Percentiles rank a stretch among this genome's conserved stretches.
phyloP scores from a whole-genome alignment of 2,888 invertebrate genomes.

The Cremastobaeus sp. region DNA sequence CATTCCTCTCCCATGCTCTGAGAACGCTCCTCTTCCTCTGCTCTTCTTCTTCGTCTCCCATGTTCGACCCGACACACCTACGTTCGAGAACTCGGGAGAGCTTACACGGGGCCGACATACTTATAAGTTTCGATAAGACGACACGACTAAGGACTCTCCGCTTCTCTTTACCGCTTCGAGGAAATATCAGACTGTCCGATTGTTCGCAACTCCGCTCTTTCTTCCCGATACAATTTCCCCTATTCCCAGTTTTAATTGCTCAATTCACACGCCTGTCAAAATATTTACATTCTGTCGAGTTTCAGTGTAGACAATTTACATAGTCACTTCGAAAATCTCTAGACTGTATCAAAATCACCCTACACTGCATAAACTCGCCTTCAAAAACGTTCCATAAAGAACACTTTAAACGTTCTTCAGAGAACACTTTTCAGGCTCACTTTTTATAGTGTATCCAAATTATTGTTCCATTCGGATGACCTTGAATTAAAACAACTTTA shows the following conservation, averaged over 20 bases:
- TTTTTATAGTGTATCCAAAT: no score
- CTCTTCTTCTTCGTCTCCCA: constrained; percentile 55
- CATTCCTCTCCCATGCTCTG: constrained; percentile 77
- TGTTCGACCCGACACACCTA: constrained; percentile 57
- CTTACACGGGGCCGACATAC: constrained; percentile 52
- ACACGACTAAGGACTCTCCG: constrained; percentile 53
- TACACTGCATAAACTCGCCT: no score
- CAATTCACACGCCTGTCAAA: background rate
- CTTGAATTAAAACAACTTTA: no score
- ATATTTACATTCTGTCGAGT: no score
- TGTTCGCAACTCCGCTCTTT: constrained; percentile 24
- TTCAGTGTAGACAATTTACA: no score
- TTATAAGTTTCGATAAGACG: constrained; percentile 59
- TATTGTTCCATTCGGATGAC: no score
- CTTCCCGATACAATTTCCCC: constrained; percentile 21
- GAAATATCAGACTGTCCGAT: constrained; percentile 39
- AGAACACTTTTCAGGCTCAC: no score
- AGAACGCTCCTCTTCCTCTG: constrained; percentile 69
- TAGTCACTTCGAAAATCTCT: no score
- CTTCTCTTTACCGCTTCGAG: constrained; percentile 43
- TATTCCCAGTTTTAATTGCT: constrained; percentile 30
- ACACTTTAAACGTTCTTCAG: no score
- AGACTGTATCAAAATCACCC: no score
- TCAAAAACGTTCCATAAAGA: no score
- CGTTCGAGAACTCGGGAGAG: constrained; percentile 51